phyloP scores from a whole-genome alignment of 2,113 vertebrate species.

The Chloropsis cyanopogon region DNA sequence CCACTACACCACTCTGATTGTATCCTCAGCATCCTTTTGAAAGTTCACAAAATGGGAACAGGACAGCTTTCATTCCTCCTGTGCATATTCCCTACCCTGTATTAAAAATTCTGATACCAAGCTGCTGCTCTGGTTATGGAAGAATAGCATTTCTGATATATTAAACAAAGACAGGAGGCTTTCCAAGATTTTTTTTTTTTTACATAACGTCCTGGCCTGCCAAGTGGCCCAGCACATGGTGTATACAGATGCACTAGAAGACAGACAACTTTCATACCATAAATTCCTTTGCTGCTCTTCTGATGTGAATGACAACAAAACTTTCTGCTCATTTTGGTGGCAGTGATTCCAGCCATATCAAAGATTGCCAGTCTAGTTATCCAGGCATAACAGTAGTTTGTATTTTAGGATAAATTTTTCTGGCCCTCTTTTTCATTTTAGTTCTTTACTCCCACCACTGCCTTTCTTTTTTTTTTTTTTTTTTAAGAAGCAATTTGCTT shows the following conservation, averaged over 20 bases:
- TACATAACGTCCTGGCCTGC: conserved; percentile 53
- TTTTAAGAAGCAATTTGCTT: conserved; percentile 13
- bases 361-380: conserved; percentile 8
- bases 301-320: conserved; percentile 42
- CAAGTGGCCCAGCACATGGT: conserved; percentile 67
- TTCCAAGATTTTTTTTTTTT: conserved; percentile 32
- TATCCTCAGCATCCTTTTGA: neutral
- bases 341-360: neutral
- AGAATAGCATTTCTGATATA: conserved; percentile 45
- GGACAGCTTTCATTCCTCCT: neutral
- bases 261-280: conserved; percentile 61
- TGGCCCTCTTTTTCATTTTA: neutral
- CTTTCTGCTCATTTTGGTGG: conserved; percentile 43
- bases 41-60: neutral
- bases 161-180: conserved; percentile 49
- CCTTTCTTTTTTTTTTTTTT: neutral
- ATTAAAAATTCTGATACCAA: conserved; percentile 20
- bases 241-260: conserved; percentile 53
- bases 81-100: neutral
- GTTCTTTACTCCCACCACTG: neutral
- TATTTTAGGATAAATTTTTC: neutral
- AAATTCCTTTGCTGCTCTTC: conserved; percentile 58
- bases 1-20: neutral
- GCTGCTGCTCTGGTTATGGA: conserved; percentile 39
- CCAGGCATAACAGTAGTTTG: neutral